These are phyloP conservation scores for Muntiacus reevesi DNA, from an alignment of 2,113 vertebrate genomes.

Conservation along the genomic window DNA sequence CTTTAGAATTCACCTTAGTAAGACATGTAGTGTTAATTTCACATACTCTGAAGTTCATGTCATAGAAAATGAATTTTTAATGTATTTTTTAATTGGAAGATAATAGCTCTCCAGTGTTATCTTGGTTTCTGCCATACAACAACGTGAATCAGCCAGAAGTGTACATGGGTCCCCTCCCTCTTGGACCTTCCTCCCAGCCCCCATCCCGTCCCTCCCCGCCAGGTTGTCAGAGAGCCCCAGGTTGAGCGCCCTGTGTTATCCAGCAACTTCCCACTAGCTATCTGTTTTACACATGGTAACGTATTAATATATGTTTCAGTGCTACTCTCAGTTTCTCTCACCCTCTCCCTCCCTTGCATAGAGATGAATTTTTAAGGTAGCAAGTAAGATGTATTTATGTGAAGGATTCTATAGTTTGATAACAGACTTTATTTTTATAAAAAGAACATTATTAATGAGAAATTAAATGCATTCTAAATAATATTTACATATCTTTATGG, in stretches of 20 bases:
- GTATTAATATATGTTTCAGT: neutral
- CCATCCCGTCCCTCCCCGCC: neutral
- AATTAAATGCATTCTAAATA: neutral
- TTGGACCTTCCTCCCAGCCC: neutral
- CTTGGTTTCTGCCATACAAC: neutral
- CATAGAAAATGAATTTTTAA: neutral
- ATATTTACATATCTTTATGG: neutral
- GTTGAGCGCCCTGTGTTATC: neutral
- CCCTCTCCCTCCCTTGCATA: neutral
- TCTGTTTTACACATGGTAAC: neutral
- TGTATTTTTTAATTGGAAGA: neutral
- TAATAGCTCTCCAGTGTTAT: neutral
- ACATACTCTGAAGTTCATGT: neutral
- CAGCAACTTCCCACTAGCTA: neutral
- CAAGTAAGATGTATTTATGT: neutral
- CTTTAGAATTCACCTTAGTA: neutral
- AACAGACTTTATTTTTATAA: neutral
- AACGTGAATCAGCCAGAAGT: neutral
- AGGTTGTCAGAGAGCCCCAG: neutral
- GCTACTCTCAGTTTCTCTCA: neutral
- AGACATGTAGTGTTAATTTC: neutral
- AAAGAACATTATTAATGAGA: neutral
- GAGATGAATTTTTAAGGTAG: neutral
- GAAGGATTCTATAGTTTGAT: neutral
- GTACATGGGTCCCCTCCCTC: neutral